Conservation (phyloP, 2,113 vertebrate genomes). For the Daphoenositta chrysoptera region DNA sequence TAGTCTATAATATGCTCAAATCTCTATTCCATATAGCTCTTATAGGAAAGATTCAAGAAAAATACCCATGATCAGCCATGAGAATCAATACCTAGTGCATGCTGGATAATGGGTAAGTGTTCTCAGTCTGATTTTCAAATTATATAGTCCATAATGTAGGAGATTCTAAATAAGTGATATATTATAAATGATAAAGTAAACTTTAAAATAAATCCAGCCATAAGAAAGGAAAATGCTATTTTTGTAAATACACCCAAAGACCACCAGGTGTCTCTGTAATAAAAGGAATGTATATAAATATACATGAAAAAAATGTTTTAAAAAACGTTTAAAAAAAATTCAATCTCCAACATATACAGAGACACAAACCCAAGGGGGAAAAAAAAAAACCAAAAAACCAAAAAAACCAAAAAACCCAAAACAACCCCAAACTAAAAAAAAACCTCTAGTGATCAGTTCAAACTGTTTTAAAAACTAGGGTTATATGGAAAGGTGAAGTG, state of each 20-base stretch:
- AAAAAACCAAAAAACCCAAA: not conserved
- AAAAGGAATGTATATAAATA: not conserved
- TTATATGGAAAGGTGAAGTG: not conserved
- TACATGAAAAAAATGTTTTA: not conserved
- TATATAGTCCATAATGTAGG: not conserved
- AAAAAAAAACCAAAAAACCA: not conserved
- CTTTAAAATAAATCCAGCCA: not conserved
- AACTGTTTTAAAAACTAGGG: not conserved
- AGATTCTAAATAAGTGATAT: not conserved
- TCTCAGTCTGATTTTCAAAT: not conserved
- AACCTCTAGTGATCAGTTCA: not conserved
- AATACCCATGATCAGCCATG: not conserved
- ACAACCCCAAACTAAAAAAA: rapidly evolving
- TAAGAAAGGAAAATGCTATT: not conserved
- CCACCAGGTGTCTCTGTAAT: conserved; percentile 36
- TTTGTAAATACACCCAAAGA: not conserved
- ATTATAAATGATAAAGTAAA: not conserved
- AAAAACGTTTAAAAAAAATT: not conserved
- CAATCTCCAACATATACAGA: not conserved
- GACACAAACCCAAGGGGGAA: rapidly evolving
- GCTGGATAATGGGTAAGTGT: not conserved
- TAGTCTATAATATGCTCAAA: not conserved
- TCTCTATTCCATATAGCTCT: not conserved
- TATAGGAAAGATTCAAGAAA: not conserved
- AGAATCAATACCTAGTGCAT: not conserved